phyloP scores from a whole-genome alignment of 1,140 invertebrate species.

The Sycobia sp. region DNA sequence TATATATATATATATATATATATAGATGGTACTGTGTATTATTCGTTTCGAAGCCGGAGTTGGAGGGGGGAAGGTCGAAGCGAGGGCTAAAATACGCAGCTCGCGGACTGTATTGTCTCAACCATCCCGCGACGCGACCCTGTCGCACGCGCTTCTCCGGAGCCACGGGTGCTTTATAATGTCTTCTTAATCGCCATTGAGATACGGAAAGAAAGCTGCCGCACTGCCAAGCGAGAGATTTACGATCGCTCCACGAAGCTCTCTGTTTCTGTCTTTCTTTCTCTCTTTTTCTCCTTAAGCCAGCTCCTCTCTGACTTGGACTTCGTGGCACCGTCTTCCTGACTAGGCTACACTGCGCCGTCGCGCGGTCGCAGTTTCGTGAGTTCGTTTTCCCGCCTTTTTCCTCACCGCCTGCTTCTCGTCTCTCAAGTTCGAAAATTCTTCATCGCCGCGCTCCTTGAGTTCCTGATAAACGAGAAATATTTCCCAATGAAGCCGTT shows the following conservation, averaged over 20 bases:
- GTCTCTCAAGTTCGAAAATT: conserved; percentile 2
- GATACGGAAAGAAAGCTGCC: conserved; percentile 31
- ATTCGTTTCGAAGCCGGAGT: neutral
- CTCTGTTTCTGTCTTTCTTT: too few relatives aligned
- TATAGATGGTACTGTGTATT: neutral
- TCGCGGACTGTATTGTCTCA: neutral
- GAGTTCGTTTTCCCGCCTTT: neutral
- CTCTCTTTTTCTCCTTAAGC: too few relatives aligned
- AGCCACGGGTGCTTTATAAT: conserved; percentile 31
- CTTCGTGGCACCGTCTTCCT: too few relatives aligned
- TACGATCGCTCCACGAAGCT: too few relatives aligned
- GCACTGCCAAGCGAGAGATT: conserved; percentile 31
- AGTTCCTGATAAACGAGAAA: conserved; percentile 20
- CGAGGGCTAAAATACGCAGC: conserved; percentile 11
- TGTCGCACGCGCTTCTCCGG: neutral
- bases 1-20: too few relatives aligned
- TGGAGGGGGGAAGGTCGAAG: too few relatives aligned
- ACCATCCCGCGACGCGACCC: too few relatives aligned
- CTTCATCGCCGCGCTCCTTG: neutral
- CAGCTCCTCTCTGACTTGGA: too few relatives aligned
- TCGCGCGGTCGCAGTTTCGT: too few relatives aligned
- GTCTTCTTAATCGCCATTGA: conserved; percentile 35
- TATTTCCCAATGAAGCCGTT: conserved; percentile 27
- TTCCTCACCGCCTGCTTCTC: neutral
- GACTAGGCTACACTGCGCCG: too few relatives aligned